phyloP scores from a whole-genome alignment of 2,888 invertebrate genomes.

The Nesidiocoris tenuis region DNA sequence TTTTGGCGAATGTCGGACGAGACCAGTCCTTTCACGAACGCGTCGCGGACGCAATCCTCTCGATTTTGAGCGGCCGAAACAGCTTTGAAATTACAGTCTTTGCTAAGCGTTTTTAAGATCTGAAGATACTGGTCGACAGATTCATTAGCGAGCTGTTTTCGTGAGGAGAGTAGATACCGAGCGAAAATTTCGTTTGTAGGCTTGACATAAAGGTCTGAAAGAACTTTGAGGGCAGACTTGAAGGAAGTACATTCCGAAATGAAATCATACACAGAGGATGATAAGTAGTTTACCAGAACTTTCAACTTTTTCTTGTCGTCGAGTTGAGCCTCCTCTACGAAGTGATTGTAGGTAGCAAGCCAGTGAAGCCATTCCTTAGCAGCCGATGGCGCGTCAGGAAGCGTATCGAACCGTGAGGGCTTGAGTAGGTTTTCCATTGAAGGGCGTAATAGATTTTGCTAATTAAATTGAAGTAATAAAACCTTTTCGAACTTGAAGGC shows the following conservation, averaged over 20 bases:
- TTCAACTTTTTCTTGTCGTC: not conserved
- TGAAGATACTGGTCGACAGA: not conserved
- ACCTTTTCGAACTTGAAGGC: not conserved
- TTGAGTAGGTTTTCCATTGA: not conserved
- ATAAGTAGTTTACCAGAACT: not conserved
- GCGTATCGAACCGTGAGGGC: not conserved
- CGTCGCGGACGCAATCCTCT: not conserved
- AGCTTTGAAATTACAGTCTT: not conserved
- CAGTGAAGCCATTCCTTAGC: not conserved
- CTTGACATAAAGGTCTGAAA: not conserved
- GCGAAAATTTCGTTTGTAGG: not conserved
- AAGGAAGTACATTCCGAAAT: not conserved
- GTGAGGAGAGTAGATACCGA: not conserved
- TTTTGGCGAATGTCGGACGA: not conserved
- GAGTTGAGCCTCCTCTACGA: not conserved
- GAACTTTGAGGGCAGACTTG: not conserved
- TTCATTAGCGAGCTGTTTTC: not conserved
- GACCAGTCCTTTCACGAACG: not conserved
- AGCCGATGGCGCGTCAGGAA: not conserved
- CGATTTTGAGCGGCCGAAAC: not conserved
- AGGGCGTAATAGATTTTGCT: not conserved
- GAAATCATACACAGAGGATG: not conserved
- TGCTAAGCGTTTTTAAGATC: not conserved
- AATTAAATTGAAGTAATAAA: not conserved
- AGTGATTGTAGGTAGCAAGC: not conserved